These are phyloP conservation scores for Nannoperca australis DNA, from an alignment of 2,797 vertebrate genomes.

Conservation along the genomic window DNA sequence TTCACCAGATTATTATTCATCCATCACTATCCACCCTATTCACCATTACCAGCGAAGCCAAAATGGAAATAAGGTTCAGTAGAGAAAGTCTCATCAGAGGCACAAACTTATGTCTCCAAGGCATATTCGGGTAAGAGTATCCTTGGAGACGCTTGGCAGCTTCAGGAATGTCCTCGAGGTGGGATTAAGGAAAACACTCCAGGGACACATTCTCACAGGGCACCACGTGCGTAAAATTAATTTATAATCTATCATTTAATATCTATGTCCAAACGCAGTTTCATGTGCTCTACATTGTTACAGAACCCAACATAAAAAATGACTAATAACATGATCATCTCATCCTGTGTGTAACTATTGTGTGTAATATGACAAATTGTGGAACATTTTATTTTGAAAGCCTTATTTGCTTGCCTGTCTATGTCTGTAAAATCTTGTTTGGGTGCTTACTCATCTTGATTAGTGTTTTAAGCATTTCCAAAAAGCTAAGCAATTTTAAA, in stretches of 20 bases:
- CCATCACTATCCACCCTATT: constrained; percentile 26
- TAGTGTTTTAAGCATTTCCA: constrained; percentile 29
- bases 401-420: constrained; percentile 11
- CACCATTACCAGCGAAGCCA: constrained; percentile 40
- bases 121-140: constrained; percentile 56
- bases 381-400: constrained; percentile 21
- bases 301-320: background rate
- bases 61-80: constrained; percentile 61
- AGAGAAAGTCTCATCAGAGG: constrained; percentile 55
- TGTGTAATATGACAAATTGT: constrained; percentile 21
- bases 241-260: constrained; percentile 11
- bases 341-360: background rate
- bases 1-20: constrained; percentile 25
- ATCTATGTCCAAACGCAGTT: constrained; percentile 3
- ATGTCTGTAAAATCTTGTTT: constrained; percentile 26
- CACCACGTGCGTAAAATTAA: constrained; percentile 13
- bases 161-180: constrained; percentile 49
- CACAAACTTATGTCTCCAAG: constrained; percentile 51
- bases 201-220: constrained; percentile 42
- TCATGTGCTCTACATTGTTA: background rate
- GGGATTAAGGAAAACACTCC: constrained; percentile 54
- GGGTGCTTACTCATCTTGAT: constrained; percentile 29
- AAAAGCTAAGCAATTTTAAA: constrained; percentile 36
- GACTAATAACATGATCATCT: constrained; percentile 12
- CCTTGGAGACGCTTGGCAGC: constrained; percentile 61